These are phyloP conservation scores for Neodon shergylaensis DNA, from an alignment of 2,113 vertebrate genomes.

Conservation along the genomic window DNA sequence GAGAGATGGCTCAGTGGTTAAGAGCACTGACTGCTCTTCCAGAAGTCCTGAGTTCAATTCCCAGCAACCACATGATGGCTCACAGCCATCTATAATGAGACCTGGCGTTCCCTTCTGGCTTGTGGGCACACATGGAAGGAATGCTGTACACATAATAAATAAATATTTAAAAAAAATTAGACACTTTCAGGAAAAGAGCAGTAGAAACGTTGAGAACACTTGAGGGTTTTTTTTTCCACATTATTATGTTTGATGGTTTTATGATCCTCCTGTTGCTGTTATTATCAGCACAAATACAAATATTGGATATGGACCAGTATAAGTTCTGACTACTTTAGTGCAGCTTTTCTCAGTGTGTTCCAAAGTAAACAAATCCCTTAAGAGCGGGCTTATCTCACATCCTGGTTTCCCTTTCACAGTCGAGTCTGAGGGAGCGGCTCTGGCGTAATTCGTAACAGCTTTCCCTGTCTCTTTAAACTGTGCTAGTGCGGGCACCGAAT, in stretches of 20 bases:
- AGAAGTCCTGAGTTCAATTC: too few species aligned
- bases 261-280: background rate
- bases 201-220: background rate
- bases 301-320: background rate
- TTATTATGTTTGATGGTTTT: background rate
- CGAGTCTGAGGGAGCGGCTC: background rate
- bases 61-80: too few species aligned
- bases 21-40: too few species aligned
- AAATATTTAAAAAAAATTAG: background rate
- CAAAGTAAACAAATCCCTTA: background rate
- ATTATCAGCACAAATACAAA: background rate
- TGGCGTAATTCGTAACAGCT: slow-evolving; percentile 5
- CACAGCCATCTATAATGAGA: too few species aligned
- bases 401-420: background rate
- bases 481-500: background rate
- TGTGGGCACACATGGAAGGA: too few species aligned
- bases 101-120: too few species aligned
- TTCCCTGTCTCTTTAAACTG: background rate
- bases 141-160: too few species aligned
- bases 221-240: background rate
- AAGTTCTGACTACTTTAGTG: background rate
- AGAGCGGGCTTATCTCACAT: background rate
- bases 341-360: background rate
- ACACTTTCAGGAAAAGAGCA: slow-evolving; percentile 2
- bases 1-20: too few species aligned